These are phyloP conservation scores for Brachypterus glaber DNA, from an alignment of 2,888 invertebrate species.

Conservation along the genomic window DNA sequence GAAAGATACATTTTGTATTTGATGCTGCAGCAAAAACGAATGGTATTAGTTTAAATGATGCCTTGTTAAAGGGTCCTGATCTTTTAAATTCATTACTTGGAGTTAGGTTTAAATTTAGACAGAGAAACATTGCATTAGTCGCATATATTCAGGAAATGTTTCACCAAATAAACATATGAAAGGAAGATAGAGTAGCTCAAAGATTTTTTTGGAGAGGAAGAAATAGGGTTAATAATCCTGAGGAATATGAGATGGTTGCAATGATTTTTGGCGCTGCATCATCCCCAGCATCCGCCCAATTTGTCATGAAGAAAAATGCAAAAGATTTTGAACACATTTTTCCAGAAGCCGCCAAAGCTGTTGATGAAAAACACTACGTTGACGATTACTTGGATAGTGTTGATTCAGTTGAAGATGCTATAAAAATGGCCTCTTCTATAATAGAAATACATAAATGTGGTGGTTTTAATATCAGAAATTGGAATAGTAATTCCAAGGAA, in stretches of 20 bases:
- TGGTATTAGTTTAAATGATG: slow-evolving; percentile 4
- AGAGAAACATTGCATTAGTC: slow-evolving; percentile 3
- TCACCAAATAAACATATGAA: slow-evolving; percentile 1
- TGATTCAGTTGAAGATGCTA: slow-evolving; percentile 8
- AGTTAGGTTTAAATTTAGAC: slow-evolving; percentile 5
- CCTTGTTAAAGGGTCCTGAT: slow-evolving; percentile 7
- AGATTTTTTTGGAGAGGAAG: slow-evolving; percentile 7
- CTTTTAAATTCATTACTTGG: slow-evolving; percentile 6
- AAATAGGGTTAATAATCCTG: neutral
- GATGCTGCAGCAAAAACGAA: too few species aligned
- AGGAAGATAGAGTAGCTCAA: slow-evolving; percentile 7
- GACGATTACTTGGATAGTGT: slow-evolving; percentile 9
- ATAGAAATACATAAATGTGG: too few species aligned
- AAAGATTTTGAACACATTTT: neutral
- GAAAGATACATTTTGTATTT: slow-evolving; percentile 7
- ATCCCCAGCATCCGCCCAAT: slow-evolving; percentile 8
- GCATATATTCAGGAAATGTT: slow-evolving; percentile 8
- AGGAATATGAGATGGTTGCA: slow-evolving; percentile 4
- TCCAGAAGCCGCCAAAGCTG: too few species aligned
- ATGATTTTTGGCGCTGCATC: slow-evolving; percentile 11
- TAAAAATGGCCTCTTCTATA: too few species aligned
- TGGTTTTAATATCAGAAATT: too few species aligned
- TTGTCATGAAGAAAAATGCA: slow-evolving; percentile 9
- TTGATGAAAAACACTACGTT: too few species aligned
- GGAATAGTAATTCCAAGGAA: too few species aligned